Conservation (phyloP, 2,113 vertebrate genomes). For the Lepus americanus region DNA sequence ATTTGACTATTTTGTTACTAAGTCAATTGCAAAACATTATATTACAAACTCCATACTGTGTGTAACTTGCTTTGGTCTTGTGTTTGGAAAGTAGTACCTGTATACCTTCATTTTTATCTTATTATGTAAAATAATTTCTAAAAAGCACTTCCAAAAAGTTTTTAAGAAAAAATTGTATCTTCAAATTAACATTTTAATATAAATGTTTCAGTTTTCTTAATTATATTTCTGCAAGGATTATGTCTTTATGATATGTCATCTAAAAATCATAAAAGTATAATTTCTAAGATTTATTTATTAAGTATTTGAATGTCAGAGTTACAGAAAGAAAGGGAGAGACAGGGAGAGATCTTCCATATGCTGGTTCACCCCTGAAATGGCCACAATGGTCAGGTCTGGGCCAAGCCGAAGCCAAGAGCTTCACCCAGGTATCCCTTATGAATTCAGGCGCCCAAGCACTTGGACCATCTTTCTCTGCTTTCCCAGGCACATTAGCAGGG, state of each 20-base stretch:
- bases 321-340: too few species aligned
- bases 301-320: too few species aligned
- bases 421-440: too few species aligned
- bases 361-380: too few species aligned
- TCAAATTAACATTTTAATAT: conserved; percentile 16
- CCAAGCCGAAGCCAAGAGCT: too few species aligned
- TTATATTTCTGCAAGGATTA: conserved; percentile 54
- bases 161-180: conserved; percentile 17
- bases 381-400: too few species aligned
- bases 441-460: too few species aligned
- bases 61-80: conserved; percentile 52
- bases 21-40: neutral
- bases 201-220: conserved; percentile 23
- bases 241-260: neutral
- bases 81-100: conserved; percentile 23
- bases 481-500: too few species aligned
- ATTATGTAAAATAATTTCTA: conserved; percentile 26
- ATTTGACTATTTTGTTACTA: conserved; percentile 49
- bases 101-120: conserved; percentile 27
- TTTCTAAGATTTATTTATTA: neutral
- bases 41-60: conserved; percentile 9
- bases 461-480: too few species aligned
- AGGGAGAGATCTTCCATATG: too few species aligned
- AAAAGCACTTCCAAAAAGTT: conserved; percentile 45
- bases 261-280: conserved; percentile 19